A percentile compares a stretch with the other conserved stretches of the same genome.
Evolutionary conservation across 2,888 invertebrate genomes (phyloP).

Genomic region (Tipula lateralis): DNA sequence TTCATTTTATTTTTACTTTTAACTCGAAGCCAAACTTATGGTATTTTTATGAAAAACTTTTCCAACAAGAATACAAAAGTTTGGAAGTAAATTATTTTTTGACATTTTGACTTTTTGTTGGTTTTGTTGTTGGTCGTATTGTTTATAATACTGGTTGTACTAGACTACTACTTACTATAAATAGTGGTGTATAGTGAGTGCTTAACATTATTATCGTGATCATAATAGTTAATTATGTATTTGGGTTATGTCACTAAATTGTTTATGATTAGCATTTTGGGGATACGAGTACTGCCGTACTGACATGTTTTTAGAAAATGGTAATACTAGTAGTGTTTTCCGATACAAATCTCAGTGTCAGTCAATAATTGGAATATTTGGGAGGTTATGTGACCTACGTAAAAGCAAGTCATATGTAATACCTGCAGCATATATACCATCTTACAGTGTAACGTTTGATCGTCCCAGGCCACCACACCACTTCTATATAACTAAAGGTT

Average conservation of each 20-base stretch:
- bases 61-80: neutral
- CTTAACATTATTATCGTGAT: neutral
- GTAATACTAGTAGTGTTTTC: too few species aligned
- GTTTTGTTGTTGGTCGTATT: neutral
- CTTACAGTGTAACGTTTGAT: too few species aligned
- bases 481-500: too few species aligned
- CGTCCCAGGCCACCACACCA: too few species aligned
- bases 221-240: neutral
- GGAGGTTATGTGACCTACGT: too few species aligned
- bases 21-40: neutral
- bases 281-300: too few species aligned
- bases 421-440: too few species aligned
- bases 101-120: neutral
- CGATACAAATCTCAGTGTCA: too few species aligned
- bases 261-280: too few species aligned
- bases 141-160: neutral
- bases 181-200: neutral
- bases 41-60: neutral
- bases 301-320: too few species aligned
- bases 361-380: too few species aligned
- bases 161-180: neutral
- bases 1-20: neutral
- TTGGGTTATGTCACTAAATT: neutral
- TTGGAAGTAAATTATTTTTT: neutral
- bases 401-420: too few species aligned